Percentiles rank a stretch among this genome's conserved stretches.
These are phyloP conservation scores for Anoplolepis gracilipes DNA, from an alignment of 1,140 invertebrate genomes.

Conservation along the genomic window DNA sequence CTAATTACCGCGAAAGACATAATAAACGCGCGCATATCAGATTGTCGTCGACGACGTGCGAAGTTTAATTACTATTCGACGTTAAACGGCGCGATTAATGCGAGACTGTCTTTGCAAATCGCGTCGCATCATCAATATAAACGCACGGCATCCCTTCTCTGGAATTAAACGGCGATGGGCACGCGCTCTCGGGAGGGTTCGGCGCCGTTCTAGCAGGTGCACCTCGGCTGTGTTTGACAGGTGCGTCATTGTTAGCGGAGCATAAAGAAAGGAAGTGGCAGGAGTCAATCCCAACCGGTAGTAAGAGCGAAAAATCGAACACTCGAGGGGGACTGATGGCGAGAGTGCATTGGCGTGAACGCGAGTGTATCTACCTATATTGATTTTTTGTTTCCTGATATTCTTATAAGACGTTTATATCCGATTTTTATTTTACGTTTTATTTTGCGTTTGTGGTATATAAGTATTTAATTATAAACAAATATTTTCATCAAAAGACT, in stretches of 20 bases:
- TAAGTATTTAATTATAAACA: neutral
- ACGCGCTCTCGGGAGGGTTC: constrained; percentile 11
- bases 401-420: neutral
- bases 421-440: neutral
- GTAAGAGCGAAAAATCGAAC: constrained; percentile 51
- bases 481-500: neutral
- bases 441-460: too few species aligned
- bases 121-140: constrained; percentile 18
- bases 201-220: constrained; percentile 51
- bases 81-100: constrained; percentile 67
- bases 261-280: constrained; percentile 48
- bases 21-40: constrained; percentile 65
- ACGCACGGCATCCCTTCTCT: neutral
- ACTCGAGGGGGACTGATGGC: neutral
- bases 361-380: neutral
- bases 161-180: constrained; percentile 59
- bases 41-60: constrained; percentile 47
- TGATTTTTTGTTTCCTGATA: neutral
- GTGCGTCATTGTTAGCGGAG: constrained; percentile 65
- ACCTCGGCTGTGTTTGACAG: constrained; percentile 67
- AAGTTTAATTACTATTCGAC: constrained; percentile 60
- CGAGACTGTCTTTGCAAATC: constrained; percentile 38
- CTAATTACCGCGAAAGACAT: constrained; percentile 62
- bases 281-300: constrained; percentile 24
- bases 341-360: constrained; percentile 27